These are phyloP conservation scores for Brachyptera putata DNA, from an alignment of 2,888 invertebrate species.

Conservation along the genomic window DNA sequence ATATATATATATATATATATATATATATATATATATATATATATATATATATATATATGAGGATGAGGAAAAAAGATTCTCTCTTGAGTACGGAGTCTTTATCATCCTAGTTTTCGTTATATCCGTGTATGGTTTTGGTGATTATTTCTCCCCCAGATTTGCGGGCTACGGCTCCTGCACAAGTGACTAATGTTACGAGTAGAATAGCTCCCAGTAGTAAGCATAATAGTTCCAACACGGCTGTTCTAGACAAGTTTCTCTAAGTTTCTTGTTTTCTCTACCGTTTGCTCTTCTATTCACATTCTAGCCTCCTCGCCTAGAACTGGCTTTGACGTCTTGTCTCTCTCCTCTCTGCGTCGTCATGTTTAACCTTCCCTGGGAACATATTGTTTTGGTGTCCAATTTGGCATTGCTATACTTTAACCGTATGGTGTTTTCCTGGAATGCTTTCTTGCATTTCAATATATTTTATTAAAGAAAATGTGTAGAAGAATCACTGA, in stretches of 20 bases:
- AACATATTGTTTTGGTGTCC: no score
- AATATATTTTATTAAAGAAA: no score
- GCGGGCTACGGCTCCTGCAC: not conserved
- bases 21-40: no score
- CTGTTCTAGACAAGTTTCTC: constrained; percentile 5
- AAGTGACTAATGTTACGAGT: not conserved
- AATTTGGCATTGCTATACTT: no score
- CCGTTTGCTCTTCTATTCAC: not conserved
- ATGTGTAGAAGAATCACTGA: no score
- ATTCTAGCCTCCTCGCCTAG: not conserved
- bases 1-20: no score
- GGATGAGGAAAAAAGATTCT: not conserved
- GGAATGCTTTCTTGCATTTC: no score
- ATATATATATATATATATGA: no score
- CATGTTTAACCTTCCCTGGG: no score
- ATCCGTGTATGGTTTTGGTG: not conserved
- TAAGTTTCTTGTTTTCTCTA: not conserved
- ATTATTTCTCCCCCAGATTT: not conserved
- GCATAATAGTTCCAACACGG: not conserved
- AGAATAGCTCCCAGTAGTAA: not conserved
- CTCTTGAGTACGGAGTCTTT: not conserved
- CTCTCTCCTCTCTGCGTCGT: no score
- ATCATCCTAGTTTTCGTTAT: not conserved
- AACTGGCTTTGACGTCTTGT: not conserved
- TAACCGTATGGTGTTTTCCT: no score